Evolutionary conservation across 2,113 vertebrate genomes (phyloP).

Genomic region (Podarcis raffonei): DNA sequence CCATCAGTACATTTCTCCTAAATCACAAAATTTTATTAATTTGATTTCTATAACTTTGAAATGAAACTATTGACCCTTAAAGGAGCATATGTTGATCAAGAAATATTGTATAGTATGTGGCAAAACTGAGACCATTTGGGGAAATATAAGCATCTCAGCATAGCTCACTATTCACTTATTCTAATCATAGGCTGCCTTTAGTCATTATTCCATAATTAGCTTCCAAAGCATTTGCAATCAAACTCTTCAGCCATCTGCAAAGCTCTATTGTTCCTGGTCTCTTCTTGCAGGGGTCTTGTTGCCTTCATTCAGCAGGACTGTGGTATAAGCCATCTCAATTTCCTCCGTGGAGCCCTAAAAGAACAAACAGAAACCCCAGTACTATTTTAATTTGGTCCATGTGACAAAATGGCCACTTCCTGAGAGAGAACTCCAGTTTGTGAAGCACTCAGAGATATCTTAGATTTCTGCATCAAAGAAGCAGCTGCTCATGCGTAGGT

Average conservation of each 20-base stretch:
- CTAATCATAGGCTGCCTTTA: neutral
- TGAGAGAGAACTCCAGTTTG: neutral
- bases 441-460: neutral
- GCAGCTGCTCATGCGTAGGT: too few relatives aligned
- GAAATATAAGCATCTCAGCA: neutral
- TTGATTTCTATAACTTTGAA: neutral
- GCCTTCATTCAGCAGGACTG: slow-evolving; percentile 68
- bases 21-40: neutral
- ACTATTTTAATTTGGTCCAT: slow-evolving; percentile 1
- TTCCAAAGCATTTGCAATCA: neutral
- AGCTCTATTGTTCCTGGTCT: neutral
- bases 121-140: neutral
- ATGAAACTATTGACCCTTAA: neutral
- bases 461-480: neutral
- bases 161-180: neutral
- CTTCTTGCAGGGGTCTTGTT: neutral
- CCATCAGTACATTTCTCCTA: neutral
- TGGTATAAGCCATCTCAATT: slow-evolving; percentile 71
- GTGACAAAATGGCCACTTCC: neutral
- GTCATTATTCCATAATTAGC: neutral
- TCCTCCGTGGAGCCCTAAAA: slow-evolving; percentile 80
- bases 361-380: neutral
- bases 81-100: neutral
- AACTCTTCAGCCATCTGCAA: fast-evolving
- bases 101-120: neutral